A percentile compares a stretch with the other conserved stretches of the same genome.
These are phyloP conservation scores for Allolobophora icterica DNA, from an alignment of 2,888 invertebrate genomes.

Conservation along the genomic window DNA sequence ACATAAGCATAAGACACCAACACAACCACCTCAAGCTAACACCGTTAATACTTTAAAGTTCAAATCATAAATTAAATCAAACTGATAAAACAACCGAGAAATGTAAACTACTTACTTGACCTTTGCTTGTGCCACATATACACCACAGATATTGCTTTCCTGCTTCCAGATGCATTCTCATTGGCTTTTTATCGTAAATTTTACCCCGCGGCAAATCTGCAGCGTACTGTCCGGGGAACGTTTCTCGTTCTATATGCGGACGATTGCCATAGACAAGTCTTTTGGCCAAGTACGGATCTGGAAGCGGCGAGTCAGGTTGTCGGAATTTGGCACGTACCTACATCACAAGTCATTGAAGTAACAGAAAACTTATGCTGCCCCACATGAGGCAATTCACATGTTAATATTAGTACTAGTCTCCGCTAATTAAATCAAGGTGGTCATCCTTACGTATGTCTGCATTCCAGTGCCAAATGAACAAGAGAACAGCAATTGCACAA, in stretches of 20 bases:
- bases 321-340: conserved; percentile 36
- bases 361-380: background rate
- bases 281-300: conserved; percentile 35
- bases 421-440: no score
- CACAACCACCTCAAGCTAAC: background rate
- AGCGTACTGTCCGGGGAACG: conserved; percentile 45
- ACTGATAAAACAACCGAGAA: background rate
- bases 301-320: conserved; percentile 43
- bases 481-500: no score
- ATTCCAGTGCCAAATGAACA: no score
- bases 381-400: background rate
- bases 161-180: conserved; percentile 76
- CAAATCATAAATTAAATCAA: background rate
- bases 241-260: conserved; percentile 37
- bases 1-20: no score
- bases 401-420: background rate
- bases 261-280: background rate
- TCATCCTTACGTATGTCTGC: no score
- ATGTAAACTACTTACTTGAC: conserved; percentile 68
- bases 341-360: background rate
- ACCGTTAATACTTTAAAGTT: background rate
- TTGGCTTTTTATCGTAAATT: conserved; percentile 88
- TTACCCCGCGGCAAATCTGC: conserved; percentile 71
- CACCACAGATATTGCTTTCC: conserved; percentile 89
- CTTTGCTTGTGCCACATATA: conserved; percentile 87